Base-by-base conservation (phyloP, 2,888 invertebrate genomes). In the Laspeyria flexula region DNA sequence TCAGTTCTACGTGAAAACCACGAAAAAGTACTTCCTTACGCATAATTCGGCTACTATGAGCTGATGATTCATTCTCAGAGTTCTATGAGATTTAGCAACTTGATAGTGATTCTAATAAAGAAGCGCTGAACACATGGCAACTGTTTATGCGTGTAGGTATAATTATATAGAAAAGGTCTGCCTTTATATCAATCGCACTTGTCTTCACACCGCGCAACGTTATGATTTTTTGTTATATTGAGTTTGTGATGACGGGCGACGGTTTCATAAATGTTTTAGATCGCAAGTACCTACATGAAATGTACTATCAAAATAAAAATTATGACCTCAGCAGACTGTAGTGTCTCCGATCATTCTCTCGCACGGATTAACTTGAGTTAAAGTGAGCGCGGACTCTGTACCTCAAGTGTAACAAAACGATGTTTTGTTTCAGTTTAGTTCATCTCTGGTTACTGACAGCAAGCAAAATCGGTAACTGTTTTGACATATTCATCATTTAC, bases 401-500 rank as follows among this genome's bases (percentile, higher is more conserved):
- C n/a, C 18, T 29, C 40, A 45, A 37, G 38, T 43, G 27, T 6
- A 12, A n/a, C 18, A 10, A 18, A 37, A 37, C 9, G 11, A 13
- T n/a, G 4, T 16, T 21, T 15, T 12, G 1, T 29, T 34, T 18
- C 12, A 13, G 35, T 21, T 41, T 0, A 29, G 33, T 30, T 13
- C 5, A 18, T 5, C 6, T 18, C 4, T 29, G 25, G 2, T 40
- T 15, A 30, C n/a, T 35, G 39, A 11, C 21, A 39, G 33, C 50
- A 61, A 64, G 53, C 55, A 49, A 43, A 54, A 57, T 57, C 38
- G 55, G 41, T 37, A 62, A 44, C 52, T 60, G 59, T 56, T 54
- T 50, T 43, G 45, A 49, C 27, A 25, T 54, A 51, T 71, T 70
- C 73, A 74, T 58, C 72, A 75, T 78, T 78, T 77, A 78, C 74